These are phyloP conservation scores for Ylistrum balloti DNA, from an alignment of 1,140 invertebrate genomes.

Conservation along the genomic window DNA sequence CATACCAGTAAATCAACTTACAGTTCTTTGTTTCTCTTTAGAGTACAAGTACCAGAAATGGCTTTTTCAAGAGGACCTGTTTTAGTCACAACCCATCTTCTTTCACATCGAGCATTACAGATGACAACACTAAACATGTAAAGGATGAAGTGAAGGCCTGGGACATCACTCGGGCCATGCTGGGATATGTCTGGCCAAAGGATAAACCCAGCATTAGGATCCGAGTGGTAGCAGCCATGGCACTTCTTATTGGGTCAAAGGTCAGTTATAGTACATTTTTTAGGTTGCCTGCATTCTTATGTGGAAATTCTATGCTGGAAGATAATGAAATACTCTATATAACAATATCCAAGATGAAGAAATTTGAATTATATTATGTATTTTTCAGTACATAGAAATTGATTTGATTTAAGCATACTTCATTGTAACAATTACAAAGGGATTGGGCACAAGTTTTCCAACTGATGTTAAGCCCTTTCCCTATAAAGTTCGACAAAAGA, in stretches of 20 bases:
- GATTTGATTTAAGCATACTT: no score
- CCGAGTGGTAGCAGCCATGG: constrained; percentile 92
- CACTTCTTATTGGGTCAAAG: constrained; percentile 84
- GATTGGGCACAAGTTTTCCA: no score
- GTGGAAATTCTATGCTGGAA: no score
- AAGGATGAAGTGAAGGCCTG: constrained; percentile 85
- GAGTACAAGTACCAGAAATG: constrained; percentile 4
- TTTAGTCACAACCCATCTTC: not conserved
- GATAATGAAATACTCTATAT: no score
- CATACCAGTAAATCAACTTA: no score
- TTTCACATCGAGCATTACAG: not conserved
- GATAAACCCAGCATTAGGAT: constrained; percentile 90
- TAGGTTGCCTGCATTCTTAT: no score
- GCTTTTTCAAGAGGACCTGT: not conserved
- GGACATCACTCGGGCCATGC: constrained; percentile 94
- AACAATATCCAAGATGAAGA: no score
- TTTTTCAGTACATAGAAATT: no score
- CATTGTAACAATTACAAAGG: no score
- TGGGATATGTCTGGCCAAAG: constrained; percentile 98
- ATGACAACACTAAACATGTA: constrained; percentile 15
- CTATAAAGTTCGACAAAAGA: no score
- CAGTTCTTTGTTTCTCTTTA: not conserved
- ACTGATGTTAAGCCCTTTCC: no score
- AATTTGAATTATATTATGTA: no score
- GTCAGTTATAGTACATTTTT: constrained; percentile 68